A percentile compares a stretch with the other conserved stretches of the same genome.
These are phyloP conservation scores for Taeniopygia guttata DNA, from an alignment of 2,797 vertebrate species.

Conservation along the genomic window DNA sequence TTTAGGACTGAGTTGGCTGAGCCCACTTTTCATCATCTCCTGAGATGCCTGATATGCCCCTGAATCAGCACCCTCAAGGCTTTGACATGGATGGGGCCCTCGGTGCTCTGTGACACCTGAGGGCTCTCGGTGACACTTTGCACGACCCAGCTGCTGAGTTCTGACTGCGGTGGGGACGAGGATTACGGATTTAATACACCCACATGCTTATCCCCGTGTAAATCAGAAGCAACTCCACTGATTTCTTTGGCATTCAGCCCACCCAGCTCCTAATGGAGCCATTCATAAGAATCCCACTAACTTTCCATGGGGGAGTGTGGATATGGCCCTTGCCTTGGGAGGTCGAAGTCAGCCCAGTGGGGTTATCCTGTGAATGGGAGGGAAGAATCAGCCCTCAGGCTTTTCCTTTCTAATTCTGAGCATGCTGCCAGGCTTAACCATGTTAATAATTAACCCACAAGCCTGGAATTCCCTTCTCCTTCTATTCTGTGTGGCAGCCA, in stretches of 20 bases:
- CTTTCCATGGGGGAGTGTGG: slow-evolving; percentile 35
- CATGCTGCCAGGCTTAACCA: neutral
- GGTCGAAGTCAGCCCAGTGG: slow-evolving; percentile 8
- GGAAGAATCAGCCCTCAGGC: slow-evolving; percentile 42
- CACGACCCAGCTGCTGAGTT: slow-evolving; percentile 11
- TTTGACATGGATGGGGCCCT: neutral
- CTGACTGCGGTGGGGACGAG: neutral
- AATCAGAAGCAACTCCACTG: slow-evolving; percentile 57
- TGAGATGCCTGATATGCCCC: neutral
- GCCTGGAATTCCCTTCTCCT: slow-evolving; percentile 33
- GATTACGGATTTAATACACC: slow-evolving; percentile 47
- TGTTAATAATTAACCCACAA: slow-evolving; percentile 32
- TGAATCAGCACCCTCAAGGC: neutral
- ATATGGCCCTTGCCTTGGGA: slow-evolving; percentile 44
- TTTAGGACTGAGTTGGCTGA: neutral
- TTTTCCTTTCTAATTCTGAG: slow-evolving; percentile 55
- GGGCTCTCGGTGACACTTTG: neutral
- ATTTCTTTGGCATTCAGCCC: slow-evolving; percentile 54
- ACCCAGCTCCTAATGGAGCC: slow-evolving; percentile 33
- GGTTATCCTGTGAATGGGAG: slow-evolving; percentile 51
- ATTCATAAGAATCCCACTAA: slow-evolving; percentile 65
- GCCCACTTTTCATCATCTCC: neutral
- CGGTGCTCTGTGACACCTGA: accelerated
- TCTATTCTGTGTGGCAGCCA: neutral
- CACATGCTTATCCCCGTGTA: slow-evolving; percentile 9